These are phyloP conservation scores for Disparrhopalites patrizii DNA, from an alignment of 2,888 invertebrate species.

Conservation along the genomic window DNA sequence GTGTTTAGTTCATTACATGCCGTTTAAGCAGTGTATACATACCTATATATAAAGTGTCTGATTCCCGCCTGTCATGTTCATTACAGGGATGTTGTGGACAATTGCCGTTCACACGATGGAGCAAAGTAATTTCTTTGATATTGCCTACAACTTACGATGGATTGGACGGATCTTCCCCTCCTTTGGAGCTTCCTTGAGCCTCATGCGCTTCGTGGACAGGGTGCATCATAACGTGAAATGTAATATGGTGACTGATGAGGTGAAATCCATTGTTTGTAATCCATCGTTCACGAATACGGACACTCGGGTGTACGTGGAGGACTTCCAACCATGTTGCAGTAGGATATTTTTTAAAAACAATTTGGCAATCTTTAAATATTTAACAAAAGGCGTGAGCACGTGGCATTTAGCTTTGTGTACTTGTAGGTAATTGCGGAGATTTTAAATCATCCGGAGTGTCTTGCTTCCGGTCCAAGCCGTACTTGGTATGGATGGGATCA, in stretches of 20 bases:
- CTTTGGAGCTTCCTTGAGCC: conserved; percentile 31
- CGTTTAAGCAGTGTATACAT: conserved; percentile 8
- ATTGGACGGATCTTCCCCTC: conserved; percentile 34
- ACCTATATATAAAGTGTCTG: neutral
- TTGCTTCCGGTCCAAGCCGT: conserved; percentile 6
- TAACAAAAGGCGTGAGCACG: no score
- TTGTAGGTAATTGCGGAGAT: conserved; percentile 9
- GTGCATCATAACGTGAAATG: conserved; percentile 36
- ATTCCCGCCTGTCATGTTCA: no score
- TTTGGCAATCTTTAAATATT: neutral
- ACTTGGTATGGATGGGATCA: conserved; percentile 8
- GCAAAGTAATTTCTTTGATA: conserved; percentile 15
- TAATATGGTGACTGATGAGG: conserved; percentile 25
- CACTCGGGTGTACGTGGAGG: neutral
- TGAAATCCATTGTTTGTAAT: conserved; percentile 32
- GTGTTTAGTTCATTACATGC: neutral
- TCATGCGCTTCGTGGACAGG: conserved; percentile 30
- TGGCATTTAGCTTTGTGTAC: no score
- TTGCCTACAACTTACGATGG: conserved; percentile 5
- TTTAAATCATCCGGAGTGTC: neutral
- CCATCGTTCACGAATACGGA: neutral
- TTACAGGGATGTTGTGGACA: conserved; percentile 33
- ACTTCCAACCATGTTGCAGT: conserved; percentile 28
- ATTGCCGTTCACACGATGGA: conserved; percentile 31
- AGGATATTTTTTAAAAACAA: no score